phyloP scores from a whole-genome alignment of 23 tunicate genomes.

The Aplidium turbinatum region DNA sequence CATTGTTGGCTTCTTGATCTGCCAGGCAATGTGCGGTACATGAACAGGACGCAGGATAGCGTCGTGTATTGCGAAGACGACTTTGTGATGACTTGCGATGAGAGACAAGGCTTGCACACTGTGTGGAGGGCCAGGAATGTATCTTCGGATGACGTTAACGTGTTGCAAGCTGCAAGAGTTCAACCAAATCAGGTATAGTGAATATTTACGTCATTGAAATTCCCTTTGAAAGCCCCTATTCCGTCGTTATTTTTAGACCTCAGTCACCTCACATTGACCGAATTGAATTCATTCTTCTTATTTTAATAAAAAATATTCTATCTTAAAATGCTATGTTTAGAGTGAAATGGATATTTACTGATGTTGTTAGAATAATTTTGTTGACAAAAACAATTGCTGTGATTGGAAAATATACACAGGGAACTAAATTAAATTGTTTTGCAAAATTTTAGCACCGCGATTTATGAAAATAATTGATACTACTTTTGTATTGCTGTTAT shows the following conservation, averaged over 20 bases:
- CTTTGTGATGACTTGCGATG: slow-evolving; percentile 82
- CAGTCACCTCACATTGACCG: neutral
- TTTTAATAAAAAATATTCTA: no score
- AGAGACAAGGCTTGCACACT: slow-evolving; percentile 78
- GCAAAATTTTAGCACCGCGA: no score
- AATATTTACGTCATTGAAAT: no score
- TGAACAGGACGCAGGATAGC: slow-evolving; percentile 73
- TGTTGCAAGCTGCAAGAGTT: slow-evolving; percentile 37
- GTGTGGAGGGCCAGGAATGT: slow-evolving; percentile 85
- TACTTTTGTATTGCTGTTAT: no score
- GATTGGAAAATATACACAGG: no score
- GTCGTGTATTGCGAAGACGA: slow-evolving; percentile 87
- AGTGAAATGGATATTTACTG: no score
- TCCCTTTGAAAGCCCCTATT: no score
- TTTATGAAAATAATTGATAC: no score
- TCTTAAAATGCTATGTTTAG: no score
- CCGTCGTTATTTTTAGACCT: slow-evolving; percentile 14
- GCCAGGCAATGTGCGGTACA: slow-evolving; percentile 78
- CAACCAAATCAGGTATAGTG: slow-evolving; percentile 42
- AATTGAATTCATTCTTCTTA: neutral
- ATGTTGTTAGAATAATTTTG: no score
- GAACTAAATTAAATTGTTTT: no score
- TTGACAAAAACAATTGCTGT: no score
- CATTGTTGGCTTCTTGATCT: neutral
- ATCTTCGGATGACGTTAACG: slow-evolving; percentile 58